Percentiles rank a stretch among this genome's conserved stretches.
These are phyloP conservation scores for Heteropelma amictum DNA, from an alignment of 2,888 invertebrate genomes.

Conservation along the genomic window DNA sequence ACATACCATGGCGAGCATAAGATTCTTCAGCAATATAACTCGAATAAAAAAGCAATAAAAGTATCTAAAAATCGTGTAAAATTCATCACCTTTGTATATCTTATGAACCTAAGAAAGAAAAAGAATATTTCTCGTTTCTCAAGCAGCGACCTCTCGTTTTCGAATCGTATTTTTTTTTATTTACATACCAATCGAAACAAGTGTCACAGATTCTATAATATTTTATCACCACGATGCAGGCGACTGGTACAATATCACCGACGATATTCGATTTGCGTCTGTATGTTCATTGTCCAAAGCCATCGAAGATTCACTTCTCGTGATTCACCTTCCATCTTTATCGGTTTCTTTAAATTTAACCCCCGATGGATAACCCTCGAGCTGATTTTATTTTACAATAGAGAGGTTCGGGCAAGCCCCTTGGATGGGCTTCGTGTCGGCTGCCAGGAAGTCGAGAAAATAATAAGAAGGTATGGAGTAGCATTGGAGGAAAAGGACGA, in stretches of 20 bases:
- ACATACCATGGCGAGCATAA: too few relatives aligned
- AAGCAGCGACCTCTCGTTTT: background rate
- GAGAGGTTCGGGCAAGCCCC: background rate
- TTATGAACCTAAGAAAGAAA: background rate
- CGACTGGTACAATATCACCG: constrained; percentile 11
- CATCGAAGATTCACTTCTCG: background rate
- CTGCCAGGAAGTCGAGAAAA: constrained; percentile 30
- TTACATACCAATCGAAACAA: too few relatives aligned
- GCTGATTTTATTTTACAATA: constrained; percentile 19
- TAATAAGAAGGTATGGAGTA: constrained; percentile 20
- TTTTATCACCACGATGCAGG: constrained; percentile 24
- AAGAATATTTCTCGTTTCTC: too few relatives aligned
- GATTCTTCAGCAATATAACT: background rate
- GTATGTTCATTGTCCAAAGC: background rate
- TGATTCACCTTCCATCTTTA: background rate
- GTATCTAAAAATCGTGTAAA: constrained; percentile 16
- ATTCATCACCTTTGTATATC: background rate
- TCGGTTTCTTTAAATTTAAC: background rate
- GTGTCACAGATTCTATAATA: too few relatives aligned
- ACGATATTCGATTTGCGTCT: background rate
- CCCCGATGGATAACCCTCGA: background rate
- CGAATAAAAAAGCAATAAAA: constrained; percentile 26
- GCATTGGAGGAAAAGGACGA: background rate
- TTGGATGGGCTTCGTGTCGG: constrained; percentile 8
- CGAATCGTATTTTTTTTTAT: constrained; percentile 5